Conservation (phyloP, 2,888 invertebrate genomes). For the Drosophila leonis region DNA sequence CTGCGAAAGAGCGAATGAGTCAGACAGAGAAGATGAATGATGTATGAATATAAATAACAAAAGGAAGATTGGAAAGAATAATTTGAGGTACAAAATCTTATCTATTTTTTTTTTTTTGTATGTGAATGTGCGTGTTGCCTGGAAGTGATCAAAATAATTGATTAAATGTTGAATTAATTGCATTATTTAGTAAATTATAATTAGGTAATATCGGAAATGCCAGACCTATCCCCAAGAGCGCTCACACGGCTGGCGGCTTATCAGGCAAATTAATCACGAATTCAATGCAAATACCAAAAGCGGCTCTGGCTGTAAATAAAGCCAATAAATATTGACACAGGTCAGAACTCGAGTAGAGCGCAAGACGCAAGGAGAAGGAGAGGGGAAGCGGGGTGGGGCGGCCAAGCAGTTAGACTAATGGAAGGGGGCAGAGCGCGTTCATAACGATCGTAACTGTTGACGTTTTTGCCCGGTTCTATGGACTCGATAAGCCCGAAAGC, state of each 20-base stretch:
- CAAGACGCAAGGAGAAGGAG: conserved; percentile 15
- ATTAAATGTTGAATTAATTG: not conserved
- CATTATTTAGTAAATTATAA: not conserved
- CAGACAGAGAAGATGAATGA: conserved; percentile 9
- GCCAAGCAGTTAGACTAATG: conserved; percentile 2
- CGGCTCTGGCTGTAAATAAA: conserved; percentile 68
- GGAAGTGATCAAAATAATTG: not conserved
- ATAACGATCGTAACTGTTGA: conserved; percentile 68
- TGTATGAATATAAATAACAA: not conserved
- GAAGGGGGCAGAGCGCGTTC: conserved; percentile 5
- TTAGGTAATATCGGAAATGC: conserved; percentile 24
- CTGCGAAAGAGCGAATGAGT: not conserved
- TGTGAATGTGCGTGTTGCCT: not conserved
- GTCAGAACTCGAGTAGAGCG: conserved; percentile 53
- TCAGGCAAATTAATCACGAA: conserved; percentile 71
- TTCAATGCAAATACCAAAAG: conserved; percentile 71
- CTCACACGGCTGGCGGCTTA: conserved; percentile 43
- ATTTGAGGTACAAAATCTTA: not conserved
- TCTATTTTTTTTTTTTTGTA: not conserved
- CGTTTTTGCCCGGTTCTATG: conserved; percentile 52
- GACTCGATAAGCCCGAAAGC: conserved; percentile 70
- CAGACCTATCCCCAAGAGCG: conserved; percentile 4
- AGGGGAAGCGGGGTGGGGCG: not conserved
- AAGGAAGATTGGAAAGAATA: conserved; percentile 5
- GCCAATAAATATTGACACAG: conserved; percentile 79